phyloP scores from a whole-genome alignment of 1,140 invertebrate genomes.

The Neuroterus valhalla region DNA sequence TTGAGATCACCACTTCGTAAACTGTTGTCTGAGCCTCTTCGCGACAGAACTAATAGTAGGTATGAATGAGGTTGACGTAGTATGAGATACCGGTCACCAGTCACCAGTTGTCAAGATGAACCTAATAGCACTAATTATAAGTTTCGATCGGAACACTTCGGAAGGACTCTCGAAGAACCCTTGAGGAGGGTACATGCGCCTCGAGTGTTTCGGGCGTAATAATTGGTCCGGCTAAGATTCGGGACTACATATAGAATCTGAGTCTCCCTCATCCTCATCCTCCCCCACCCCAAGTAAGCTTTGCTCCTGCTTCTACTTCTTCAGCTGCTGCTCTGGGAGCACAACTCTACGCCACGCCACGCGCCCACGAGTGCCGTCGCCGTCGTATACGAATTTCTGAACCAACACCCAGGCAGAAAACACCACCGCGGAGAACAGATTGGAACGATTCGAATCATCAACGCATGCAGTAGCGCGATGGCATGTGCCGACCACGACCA shows the following conservation, averaged over 20 bases:
- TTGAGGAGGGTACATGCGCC: slow-evolving; percentile 58
- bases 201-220: slow-evolving; percentile 69
- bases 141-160: slow-evolving; percentile 13
- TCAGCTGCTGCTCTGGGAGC: slow-evolving; percentile 45
- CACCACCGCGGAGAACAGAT: slow-evolving; percentile 48
- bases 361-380: slow-evolving; percentile 19
- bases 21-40: neutral
- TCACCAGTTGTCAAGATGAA: slow-evolving; percentile 27
- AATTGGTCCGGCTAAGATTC: slow-evolving; percentile 70
- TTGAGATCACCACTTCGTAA: slow-evolving; percentile 10
- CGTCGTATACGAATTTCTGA: neutral
- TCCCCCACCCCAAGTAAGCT: slow-evolving; percentile 49
- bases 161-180: slow-evolving; percentile 8
- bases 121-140: neutral
- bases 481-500: too few relatives aligned
- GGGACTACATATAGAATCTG: slow-evolving; percentile 73
- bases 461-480: slow-evolving; percentile 29
- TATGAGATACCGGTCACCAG: neutral
- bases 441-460: slow-evolving; percentile 29
- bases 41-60: neutral
- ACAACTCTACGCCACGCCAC: neutral
- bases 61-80: neutral
- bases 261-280: slow-evolving; percentile 65
- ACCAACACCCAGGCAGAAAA: slow-evolving; percentile 39
- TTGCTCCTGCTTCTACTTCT: slow-evolving; percentile 56